Evolutionary conservation across 30 jellyfish, hydroid and myxozoan species (phyloP).

Genomic region (Cassiopea xamachana): DNA sequence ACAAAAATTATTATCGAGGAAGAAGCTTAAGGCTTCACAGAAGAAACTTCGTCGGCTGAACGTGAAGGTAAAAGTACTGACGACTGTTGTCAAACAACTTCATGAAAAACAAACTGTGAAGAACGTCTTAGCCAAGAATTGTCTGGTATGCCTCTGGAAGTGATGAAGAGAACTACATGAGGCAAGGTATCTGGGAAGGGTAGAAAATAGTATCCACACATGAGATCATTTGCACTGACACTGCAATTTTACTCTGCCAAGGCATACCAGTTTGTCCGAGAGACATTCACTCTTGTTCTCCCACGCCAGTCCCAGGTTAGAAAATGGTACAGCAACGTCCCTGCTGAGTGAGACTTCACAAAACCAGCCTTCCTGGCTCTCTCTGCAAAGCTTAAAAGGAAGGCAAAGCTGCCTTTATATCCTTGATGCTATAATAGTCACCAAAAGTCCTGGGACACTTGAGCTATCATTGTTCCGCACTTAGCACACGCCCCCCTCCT

Average conservation of each 20-base stretch:
- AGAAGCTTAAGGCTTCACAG: slow-evolving; percentile 10
- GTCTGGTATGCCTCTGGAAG: slow-evolving; percentile 36
- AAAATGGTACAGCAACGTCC: slow-evolving; percentile 50
- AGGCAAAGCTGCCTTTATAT: slow-evolving; percentile 24
- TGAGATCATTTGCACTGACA: slow-evolving; percentile 60
- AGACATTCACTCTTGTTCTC: slow-evolving; percentile 48
- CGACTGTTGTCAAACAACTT: slow-evolving; percentile 19
- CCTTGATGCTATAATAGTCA: slow-evolving; percentile 7
- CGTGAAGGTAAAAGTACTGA: slow-evolving; percentile 7
- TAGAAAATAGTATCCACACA: slow-evolving; percentile 31
- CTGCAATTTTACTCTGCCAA: slow-evolving; percentile 69
- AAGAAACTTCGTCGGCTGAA: slow-evolving; percentile 8
- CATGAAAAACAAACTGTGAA: slow-evolving; percentile 36
- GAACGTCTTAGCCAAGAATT: slow-evolving; percentile 36
- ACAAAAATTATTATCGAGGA: neutral
- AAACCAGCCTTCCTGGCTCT: slow-evolving; percentile 56
- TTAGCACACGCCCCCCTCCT: too few species aligned
- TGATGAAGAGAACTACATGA: slow-evolving; percentile 38
- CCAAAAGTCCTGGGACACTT: too few species aligned
- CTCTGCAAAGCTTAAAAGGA: neutral
- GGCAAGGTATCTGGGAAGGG: slow-evolving; percentile 52
- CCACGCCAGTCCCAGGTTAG: slow-evolving; percentile 54
- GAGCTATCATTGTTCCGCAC: too few species aligned
- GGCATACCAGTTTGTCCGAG: slow-evolving; percentile 62
- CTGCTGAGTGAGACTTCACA: slow-evolving; percentile 62